Percentiles rank a stretch among this genome's conserved stretches.
Conservation (phyloP, 2,888 invertebrate species). For the Pyrocoelia pectoralis region DNA sequence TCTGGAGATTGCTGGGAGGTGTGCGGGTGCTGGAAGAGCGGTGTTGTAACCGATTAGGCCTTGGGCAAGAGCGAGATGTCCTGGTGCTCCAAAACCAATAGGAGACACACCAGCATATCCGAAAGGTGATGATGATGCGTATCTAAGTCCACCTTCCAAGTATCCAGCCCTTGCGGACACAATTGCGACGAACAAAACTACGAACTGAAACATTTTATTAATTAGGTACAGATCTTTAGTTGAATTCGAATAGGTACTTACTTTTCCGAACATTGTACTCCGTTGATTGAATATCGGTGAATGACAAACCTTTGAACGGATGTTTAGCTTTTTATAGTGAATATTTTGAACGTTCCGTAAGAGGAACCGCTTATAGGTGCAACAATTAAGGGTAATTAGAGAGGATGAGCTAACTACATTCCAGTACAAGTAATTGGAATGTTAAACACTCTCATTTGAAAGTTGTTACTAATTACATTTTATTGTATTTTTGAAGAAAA, state of each 20-base stretch:
- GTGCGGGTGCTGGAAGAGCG: neutral
- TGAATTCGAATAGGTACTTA: neutral
- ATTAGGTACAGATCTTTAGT: neutral
- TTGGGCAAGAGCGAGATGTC: neutral
- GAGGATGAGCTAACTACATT: neutral
- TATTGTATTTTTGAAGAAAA: too few relatives aligned
- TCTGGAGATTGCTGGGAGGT: constrained; percentile 2
- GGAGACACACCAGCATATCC: too few relatives aligned
- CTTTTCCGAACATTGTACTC: neutral
- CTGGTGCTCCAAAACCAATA: neutral
- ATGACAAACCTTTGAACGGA: too few relatives aligned
- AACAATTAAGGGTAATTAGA: neutral
- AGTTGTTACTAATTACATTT: neutral
- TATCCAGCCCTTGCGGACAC: neutral
- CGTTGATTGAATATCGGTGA: too few relatives aligned
- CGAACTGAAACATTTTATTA: constrained; percentile 5
- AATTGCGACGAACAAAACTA: neutral
- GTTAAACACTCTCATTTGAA: neutral
- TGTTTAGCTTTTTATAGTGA: too few relatives aligned
- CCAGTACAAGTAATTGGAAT: neutral
- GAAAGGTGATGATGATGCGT: too few relatives aligned
- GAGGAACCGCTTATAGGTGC: too few relatives aligned
- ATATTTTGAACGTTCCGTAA: too few relatives aligned
- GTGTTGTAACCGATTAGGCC: neutral
- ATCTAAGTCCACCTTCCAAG: neutral